phyloP scores from a whole-genome alignment of 2,113 vertebrate genomes.

The Gambusia affinis region DNA sequence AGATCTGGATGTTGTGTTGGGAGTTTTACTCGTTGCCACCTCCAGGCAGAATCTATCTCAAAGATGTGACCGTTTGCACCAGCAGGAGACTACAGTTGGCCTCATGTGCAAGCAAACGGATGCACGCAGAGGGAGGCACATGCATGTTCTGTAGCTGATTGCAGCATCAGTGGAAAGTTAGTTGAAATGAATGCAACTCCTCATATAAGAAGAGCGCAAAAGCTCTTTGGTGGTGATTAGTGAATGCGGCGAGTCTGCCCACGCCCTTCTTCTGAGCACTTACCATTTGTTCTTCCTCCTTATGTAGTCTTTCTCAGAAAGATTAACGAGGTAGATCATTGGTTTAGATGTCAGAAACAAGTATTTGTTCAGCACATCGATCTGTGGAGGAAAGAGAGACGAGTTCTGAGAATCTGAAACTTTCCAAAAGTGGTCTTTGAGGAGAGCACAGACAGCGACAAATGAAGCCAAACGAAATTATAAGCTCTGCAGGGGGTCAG shows the following conservation, averaged over 20 bases:
- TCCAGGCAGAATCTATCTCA: conserved; percentile 63
- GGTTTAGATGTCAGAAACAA: conserved; percentile 97
- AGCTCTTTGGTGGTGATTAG: conserved; percentile 50
- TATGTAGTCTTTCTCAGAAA: conserved; percentile 95
- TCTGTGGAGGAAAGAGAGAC: conserved; percentile 79
- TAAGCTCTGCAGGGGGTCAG: conserved; percentile 59
- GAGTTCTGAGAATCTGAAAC: conserved; percentile 52
- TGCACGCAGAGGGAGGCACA: not conserved
- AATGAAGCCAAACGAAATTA: conserved; percentile 69
- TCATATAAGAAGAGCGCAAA: conserved; percentile 18
- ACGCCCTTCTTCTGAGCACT: conserved; percentile 65
- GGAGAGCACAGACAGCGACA: conserved; percentile 50
- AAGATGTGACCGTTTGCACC: conserved; percentile 54
- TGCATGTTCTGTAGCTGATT: conserved; percentile 16
- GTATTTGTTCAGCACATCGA: conserved; percentile 97
- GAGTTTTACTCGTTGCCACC: conserved; percentile 63
- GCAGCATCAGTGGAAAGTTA: conserved; percentile 37
- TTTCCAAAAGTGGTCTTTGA: conserved; percentile 63
- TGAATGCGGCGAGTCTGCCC: conserved; percentile 20
- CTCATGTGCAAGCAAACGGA: conserved; percentile 28
- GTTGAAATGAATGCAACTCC: conserved; percentile 24
- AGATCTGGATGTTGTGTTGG: conserved; percentile 75
- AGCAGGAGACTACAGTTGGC: conserved; percentile 59
- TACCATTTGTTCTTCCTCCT: conserved; percentile 98
- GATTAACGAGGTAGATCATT: conserved; percentile 97